Base-by-base conservation (phyloP, 2,113 vertebrate species). In the Antechinus stuartii region DNA sequence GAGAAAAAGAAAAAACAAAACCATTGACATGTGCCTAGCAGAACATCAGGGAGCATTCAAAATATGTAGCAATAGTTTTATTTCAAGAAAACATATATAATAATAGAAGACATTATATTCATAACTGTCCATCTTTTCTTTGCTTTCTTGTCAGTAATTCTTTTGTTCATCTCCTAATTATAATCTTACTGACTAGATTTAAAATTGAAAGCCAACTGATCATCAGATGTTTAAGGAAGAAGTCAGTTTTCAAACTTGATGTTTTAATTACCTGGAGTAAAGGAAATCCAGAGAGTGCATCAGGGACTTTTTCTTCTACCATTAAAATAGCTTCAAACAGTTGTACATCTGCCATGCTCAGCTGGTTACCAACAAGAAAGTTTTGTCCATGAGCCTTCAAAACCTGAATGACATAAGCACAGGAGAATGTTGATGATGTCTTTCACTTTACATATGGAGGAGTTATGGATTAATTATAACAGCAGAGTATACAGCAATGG, bases 241-340 rank as follows among this genome's bases (percentile, higher is more conserved):
- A 95, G 49, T 54, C 91, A 89, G 5, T 89, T 46, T 96, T 53
- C 91, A 26, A 42, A 42, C 9, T 55, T 30, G 1, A 89, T 90
- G 90, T 47, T 93, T 50, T 91, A 90, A 23, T 96, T 98, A 99
- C 99, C 99, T 99, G 99, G 90, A 99, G 24, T 24, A 98, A 98
- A 94, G 98, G 98, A 96, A 99, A 99, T 0, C 98, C 96, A 2
- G 97, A 90, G 0, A 99, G 98, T 90, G 99, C 98, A 0, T 93
- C 98, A 5, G 98, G 95, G 76, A 99, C 98, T 46, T 98, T 98
- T 97, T 99, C 99, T 97, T 99, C 99, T 91, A 99, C 93, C 98
- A 99, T 99, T 97, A 99, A 97, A 96, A 99, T 99, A 94, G 98
- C 98, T 98, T 99, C 99, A 54, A 99, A 93, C 68, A 99, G 98